Base-by-base conservation (phyloP, 1,140 invertebrate species). In the Elymnias hypermnestra region DNA sequence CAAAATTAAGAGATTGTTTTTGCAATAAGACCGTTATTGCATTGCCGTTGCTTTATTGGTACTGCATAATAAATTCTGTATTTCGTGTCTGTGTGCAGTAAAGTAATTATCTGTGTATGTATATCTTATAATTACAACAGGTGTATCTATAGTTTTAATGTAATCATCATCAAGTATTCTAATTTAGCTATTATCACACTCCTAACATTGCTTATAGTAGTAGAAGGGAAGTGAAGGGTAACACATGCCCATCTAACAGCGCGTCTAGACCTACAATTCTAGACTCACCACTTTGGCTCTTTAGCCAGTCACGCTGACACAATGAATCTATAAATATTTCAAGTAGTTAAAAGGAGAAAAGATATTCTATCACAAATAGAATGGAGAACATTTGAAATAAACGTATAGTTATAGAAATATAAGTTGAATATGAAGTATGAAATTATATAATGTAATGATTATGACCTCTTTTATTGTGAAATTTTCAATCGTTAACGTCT, bases 261-360 rank as follows among this genome's bases (percentile, higher is more conserved):
- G 33, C 51, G 74, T 72, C 77, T 84, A 84, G 74, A 70, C 69
- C 81, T 84, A 84, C 70, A 42, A 55, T 61, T 72, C 76, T 85
- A 85, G 82, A 85, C 82, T 85, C 73, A 85, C 82, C 82, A 68
- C 73, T 83, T 73, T 79, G 78, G 75, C 75, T 70, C 72, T 83
- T 82, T 57, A 85, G 82, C 82, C 78, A 85, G 64, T 83, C 82
- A 69, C 82, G 82, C 67, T 85, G 82, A 65, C 68, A 76, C 77
- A 85, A 83, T 76, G 82, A 82, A 85, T 85, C 81, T 85, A 85
- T 43, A 83, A 85, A 81, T 77, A 74, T 72, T 71, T 53, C 61
- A 36, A 53, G 35, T 51, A 53, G 50, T 61, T 57, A 57, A 51
- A 39, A 50, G 37, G 25, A 23, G 39, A 23, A 18, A 26, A 46